Conservation (phyloP, 2,888 invertebrate species). For the Actias luna region DNA sequence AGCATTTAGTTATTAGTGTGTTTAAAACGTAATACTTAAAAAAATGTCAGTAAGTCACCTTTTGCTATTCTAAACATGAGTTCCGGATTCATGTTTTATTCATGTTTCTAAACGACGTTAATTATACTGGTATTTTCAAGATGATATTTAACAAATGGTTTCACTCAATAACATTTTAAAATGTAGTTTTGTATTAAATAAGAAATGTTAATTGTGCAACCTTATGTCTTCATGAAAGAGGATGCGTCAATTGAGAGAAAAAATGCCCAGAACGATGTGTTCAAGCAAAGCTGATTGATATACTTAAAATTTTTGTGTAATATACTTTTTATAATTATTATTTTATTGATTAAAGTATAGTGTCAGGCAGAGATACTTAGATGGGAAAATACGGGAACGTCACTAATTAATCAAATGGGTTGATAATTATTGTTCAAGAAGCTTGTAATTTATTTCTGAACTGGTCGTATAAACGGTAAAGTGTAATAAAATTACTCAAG, state of each 20-base stretch:
- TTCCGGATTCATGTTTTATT: not conserved
- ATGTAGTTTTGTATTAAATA: not conserved
- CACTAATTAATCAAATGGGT: not conserved
- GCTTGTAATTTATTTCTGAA: too few relatives aligned
- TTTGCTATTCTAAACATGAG: not conserved
- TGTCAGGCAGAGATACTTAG: not conserved
- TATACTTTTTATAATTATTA: too few relatives aligned
- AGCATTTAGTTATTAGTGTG: too few relatives aligned
- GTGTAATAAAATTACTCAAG: not conserved
- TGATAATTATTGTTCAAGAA: conserved; percentile 1
- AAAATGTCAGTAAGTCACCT: not conserved
- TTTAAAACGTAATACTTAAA: too few relatives aligned
- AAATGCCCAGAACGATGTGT: not conserved
- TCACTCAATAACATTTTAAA: not conserved
- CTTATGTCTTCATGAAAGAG: not conserved
- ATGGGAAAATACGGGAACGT: not conserved
- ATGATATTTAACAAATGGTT: not conserved
- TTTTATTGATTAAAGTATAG: too few relatives aligned
- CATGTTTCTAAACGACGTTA: not conserved
- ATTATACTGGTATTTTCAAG: not conserved
- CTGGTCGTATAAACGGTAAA: not conserved
- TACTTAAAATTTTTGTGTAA: conserved; percentile 1
- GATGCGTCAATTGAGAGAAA: not conserved
- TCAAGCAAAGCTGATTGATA: not conserved
- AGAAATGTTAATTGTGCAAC: not conserved